Base-by-base conservation (phyloP, 2,113 vertebrate species). In the Raphicerus campestris region DNA sequence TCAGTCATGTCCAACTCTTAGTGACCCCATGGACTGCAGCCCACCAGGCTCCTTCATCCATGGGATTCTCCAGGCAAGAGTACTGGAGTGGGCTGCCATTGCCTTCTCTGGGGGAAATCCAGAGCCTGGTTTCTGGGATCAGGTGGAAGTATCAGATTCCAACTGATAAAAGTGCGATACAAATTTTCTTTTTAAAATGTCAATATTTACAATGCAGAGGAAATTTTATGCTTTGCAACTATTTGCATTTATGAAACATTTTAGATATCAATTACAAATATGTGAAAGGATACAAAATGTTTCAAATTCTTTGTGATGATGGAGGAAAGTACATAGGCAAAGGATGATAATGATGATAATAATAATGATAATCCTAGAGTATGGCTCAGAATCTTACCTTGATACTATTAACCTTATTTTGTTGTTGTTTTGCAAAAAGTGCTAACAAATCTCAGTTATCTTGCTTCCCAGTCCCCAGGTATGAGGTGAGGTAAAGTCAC, bases 161-260 rank as follows among this genome's bases (percentile, higher is more conserved):
- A 26, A 42, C 22, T 75, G 70, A 75, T 42, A 26, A 10, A 75
- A 42, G 11, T 42, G 2, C 3, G 16, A 94, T 55, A 4, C 15
- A 60, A 32, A 56, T 55, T 82, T 93, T 45, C 53, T 56, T 96
- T 88, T 92, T 47, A 63, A 93, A 55, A 42, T 28, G 47, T 47
- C 32, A 58, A 16, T 92, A 39, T 94, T 95, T 88, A 47, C 45
- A 63, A 30, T 4, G 45, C 32, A 30, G 70, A 51, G 55, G 81
- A 55, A 85, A 82, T 39, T 28, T 30, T 66, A 87, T 42, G 45
- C 35, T 92, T 73, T 80, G 92, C 35, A 85, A 49, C 9, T n/a
- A 82, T 90, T 87, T 85, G 19, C 47, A 77, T 10, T 49, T 16
- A 49, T 83, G 35, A 82, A 63, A 51, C 49, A 32, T 9, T 73